These are phyloP conservation scores for Antheraea pernyi DNA, from an alignment of 1,140 invertebrate species.

Conservation along the genomic window DNA sequence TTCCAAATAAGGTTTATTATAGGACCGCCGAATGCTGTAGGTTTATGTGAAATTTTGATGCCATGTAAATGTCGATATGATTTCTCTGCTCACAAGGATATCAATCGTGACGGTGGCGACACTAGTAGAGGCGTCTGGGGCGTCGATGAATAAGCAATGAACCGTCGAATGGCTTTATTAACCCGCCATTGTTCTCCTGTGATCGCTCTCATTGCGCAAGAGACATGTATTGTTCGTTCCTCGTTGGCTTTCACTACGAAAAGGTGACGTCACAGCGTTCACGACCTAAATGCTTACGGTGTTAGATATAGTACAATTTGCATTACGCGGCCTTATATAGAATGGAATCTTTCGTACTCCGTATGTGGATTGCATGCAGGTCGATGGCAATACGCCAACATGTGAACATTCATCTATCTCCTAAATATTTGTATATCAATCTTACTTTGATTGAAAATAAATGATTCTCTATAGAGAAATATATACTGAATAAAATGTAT, in stretches of 20 bases:
- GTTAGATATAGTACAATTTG: slow-evolving; percentile 58
- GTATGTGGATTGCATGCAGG: slow-evolving; percentile 23
- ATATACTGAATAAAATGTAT: no score
- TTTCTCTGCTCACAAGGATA: slow-evolving; percentile 48
- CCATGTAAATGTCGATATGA: not conserved
- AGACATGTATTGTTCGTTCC: slow-evolving; percentile 66
- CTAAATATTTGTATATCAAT: not conserved
- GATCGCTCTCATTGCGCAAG: slow-evolving; percentile 66
- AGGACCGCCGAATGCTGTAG: no score
- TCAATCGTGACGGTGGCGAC: slow-evolving; percentile 59
- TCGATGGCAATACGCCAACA: slow-evolving; percentile 38
- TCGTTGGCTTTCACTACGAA: slow-evolving; percentile 57
- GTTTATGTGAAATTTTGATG: no score
- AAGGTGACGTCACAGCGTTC: slow-evolving; percentile 49
- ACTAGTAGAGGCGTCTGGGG: slow-evolving; percentile 63
- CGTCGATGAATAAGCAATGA: slow-evolving; percentile 77
- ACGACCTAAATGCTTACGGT: slow-evolving; percentile 57
- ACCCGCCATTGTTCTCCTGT: slow-evolving; percentile 65
- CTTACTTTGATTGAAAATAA: no score
- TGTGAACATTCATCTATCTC: slow-evolving; percentile 15
- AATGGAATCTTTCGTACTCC: not conserved
- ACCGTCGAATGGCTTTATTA: slow-evolving; percentile 77
- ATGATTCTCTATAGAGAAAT: no score
- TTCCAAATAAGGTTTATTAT: no score
- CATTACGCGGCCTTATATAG: slow-evolving; percentile 45